Evolutionary conservation across 37 sponge, comb jelly and placozoan species (phyloP).

Genomic region (Chondrilla cf. caribensis): DNA sequence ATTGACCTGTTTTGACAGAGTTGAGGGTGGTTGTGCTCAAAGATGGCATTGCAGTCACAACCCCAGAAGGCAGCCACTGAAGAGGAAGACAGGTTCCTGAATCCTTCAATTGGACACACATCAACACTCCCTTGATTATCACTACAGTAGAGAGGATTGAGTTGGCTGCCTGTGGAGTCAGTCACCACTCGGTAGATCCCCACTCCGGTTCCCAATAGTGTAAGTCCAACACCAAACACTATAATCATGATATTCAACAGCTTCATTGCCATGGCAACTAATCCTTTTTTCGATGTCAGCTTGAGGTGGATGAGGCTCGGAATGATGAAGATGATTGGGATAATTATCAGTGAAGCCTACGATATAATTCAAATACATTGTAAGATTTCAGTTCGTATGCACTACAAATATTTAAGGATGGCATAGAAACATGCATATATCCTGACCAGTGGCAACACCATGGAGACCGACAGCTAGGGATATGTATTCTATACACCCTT

Average conservation of each 20-base stretch:
- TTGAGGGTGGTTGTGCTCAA: neutral
- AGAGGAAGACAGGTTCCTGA: constrained; percentile 8
- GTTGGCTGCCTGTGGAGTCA: neutral
- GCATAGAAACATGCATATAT: too few species aligned
- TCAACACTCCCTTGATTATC: neutral
- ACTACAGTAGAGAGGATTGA: neutral
- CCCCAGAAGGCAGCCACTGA: neutral
- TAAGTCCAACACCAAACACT: constrained; percentile 51
- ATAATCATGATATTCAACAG: constrained; percentile 27
- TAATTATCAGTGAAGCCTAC: neutral
- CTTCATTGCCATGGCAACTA: neutral
- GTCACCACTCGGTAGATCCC: constrained; percentile 25
- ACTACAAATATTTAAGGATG: too few species aligned
- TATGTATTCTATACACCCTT: too few species aligned
- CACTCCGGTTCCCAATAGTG: constrained; percentile 55
- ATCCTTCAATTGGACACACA: neutral
- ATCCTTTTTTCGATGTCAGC: neutral
- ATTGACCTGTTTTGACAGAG: neutral
- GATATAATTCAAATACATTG: neutral
- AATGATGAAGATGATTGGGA: too few species aligned
- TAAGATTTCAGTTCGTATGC: neutral
- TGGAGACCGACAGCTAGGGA: too few species aligned
- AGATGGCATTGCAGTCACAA: neutral
- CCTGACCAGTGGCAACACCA: too few species aligned
- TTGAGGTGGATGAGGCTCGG: too few species aligned